These are phyloP conservation scores for Drosophila tsacasi DNA, from an alignment of 1,140 invertebrate genomes.

Conservation along the genomic window DNA sequence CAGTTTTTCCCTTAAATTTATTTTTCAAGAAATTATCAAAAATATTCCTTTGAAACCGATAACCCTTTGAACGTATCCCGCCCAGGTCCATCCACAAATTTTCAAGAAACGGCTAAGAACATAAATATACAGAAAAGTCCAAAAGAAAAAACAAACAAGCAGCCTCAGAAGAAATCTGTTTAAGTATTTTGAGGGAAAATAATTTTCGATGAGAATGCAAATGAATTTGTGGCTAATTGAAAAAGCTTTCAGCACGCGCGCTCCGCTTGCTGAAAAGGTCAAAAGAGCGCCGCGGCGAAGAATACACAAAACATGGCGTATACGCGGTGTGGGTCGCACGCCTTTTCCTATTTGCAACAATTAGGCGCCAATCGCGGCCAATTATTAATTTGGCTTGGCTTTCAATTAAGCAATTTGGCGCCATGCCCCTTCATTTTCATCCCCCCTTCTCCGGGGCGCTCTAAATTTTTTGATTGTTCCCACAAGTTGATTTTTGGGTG, in stretches of 20 bases:
- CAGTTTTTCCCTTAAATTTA: not conserved
- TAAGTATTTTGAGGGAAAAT: conserved; percentile 26
- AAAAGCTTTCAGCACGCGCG: conserved; percentile 65
- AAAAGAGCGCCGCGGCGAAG: conserved; percentile 27
- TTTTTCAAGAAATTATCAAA: not conserved
- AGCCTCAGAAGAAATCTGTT: conserved; percentile 34
- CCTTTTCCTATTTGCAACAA: conserved; percentile 76
- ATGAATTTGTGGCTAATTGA: conserved; percentile 76
- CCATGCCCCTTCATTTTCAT: not conserved
- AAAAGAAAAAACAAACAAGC: not conserved
- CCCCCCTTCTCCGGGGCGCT: not conserved
- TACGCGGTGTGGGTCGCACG: conserved; percentile 57
- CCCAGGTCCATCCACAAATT: not conserved
- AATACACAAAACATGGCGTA: conserved; percentile 64
- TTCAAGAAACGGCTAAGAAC: not conserved
- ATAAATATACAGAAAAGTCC: conserved; percentile 4
- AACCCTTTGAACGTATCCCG: not conserved
- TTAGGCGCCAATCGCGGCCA: conserved; percentile 73
- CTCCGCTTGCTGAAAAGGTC: conserved; percentile 36
- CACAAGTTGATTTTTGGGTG: conserved; percentile 38
- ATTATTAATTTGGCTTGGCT: conserved; percentile 80
- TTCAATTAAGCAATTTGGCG: conserved; percentile 76
- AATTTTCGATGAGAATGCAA: conserved; percentile 61
- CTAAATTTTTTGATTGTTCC: conserved; percentile 35
- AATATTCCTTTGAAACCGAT: conserved; percentile 6